Conservation (phyloP, 53 echinoderm and acorn worm species). For the Holothuria leucospilota region DNA sequence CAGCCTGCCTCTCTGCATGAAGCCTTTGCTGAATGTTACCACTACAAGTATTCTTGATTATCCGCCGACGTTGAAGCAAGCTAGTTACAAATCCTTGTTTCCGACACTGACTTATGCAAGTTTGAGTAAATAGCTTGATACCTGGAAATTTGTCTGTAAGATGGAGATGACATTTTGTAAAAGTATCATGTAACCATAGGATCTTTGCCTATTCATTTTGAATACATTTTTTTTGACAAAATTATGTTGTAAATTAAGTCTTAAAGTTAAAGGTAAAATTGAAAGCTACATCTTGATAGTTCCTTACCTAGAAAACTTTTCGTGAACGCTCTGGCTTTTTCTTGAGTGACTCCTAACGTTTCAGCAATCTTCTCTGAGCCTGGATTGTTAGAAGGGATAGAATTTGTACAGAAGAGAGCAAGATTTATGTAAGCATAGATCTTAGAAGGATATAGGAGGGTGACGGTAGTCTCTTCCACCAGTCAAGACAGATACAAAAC, state of each 20-base stretch:
- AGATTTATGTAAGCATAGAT: no score
- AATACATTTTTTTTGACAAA: no score
- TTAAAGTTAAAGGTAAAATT: no score
- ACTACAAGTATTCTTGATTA: slow-evolving; percentile 80
- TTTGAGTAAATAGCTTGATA: slow-evolving; percentile 73
- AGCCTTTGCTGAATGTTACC: slow-evolving; percentile 78
- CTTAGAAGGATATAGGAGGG: no score
- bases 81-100: slow-evolving; percentile 74
- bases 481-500: no score
- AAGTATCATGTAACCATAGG: no score
- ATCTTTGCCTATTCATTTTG: no score
- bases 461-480: no score
- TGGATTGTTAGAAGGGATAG: slow-evolving; percentile 1
- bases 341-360: slow-evolving; percentile 72
- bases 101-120: slow-evolving; percentile 77
- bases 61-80: slow-evolving; percentile 70
- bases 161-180: background rate
- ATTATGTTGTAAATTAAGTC: no score
- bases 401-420: no score
- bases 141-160: slow-evolving; percentile 80
- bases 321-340: slow-evolving; percentile 81
- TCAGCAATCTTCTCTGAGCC: slow-evolving; percentile 91
- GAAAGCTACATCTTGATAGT: no score
- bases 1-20: slow-evolving; percentile 94
- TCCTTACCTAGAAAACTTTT: slow-evolving; percentile 89